Evolutionary conservation across 2,797 vertebrate species (phyloP), one percentile per base, ranked within the genome.

Genomic region (Hyperoplus immaculatus): DNA sequence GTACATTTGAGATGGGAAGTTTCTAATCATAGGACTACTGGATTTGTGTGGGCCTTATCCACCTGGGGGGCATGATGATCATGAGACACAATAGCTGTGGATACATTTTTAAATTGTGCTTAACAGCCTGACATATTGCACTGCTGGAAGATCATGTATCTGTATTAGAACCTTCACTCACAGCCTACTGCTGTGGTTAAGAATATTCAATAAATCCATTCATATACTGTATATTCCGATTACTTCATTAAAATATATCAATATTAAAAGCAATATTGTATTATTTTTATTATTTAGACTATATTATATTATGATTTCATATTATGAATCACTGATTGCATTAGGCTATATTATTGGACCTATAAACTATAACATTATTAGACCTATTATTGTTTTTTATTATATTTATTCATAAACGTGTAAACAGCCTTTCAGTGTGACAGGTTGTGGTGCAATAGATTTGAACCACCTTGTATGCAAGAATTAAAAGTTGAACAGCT

Each of bases 361-460:
- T 29, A 21, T 2, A 29, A 29, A 29, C 29, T 29, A 29, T 29
- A 29, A 29, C 29, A 29, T 29, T 43, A 42, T 53, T 47, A 16
- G 45, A 5, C 45, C 45, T 46, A 14, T 43, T 14, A 65, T 36
- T 8, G 7, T 12, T 6, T 58, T n/a, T 21, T 5, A 6, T 46
- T 54, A 2, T 8, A 14, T 54, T 3, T 65, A 74, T 18, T 15
- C 15, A 46, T 11, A 8, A n/a, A 46, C 8, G 15, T 8, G 1
- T 29, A 38, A 72, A 13, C 45, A 69, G 67, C 12, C 45, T 45
- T 45, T 18, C 14, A 45, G 59, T 51, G 18, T 47, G 43, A 55
- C 36, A 50, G 39, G 13, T 29, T 43, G 18, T 43, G 39, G 6
- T 66, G 18, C 18, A 65, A 51, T 47, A 75, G 38, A 47, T 54